Conservation (phyloP, 23 tunicate genomes). For the Trididemnum clinides region DNA sequence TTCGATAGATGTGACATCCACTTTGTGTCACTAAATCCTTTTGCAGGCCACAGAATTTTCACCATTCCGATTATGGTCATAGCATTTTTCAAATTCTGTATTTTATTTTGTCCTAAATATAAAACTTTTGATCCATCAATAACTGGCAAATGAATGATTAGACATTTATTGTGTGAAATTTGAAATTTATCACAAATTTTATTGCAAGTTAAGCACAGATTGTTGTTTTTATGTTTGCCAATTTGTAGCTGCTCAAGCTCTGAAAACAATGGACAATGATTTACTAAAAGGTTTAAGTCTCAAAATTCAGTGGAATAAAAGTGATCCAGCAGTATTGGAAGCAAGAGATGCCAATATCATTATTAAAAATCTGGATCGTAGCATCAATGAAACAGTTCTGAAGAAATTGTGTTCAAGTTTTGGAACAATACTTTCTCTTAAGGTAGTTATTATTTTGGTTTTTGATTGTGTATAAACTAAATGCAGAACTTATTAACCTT, state of each 20-base stretch:
- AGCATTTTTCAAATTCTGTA: no score
- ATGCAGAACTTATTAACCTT: no score
- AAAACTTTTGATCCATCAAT: no score
- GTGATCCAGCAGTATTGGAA: not conserved
- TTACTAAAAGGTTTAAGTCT: not conserved
- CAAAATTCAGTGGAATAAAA: not conserved
- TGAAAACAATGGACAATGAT: slow-evolving; percentile 10
- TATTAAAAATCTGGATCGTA: not conserved
- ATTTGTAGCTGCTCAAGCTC: not conserved
- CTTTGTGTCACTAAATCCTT: not conserved
- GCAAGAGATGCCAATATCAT: slow-evolving; percentile 1
- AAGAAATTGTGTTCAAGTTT: not conserved
- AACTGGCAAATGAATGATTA: no score
- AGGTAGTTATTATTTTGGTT: not conserved
- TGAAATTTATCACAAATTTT: not conserved
- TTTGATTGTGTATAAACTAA: not conserved
- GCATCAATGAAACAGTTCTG: not conserved
- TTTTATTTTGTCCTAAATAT: no score
- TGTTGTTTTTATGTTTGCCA: not conserved
- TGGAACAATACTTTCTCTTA: not conserved
- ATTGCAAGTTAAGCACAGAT: not conserved
- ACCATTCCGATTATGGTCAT: no score
- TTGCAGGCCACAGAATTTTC: no score
- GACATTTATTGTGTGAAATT: not conserved
- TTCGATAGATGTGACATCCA: not conserved